Evolutionary conservation across 1,140 invertebrate species (phyloP), one percentile per base, ranked within the genome.

Genomic region (Diabrotica virgifera): DNA sequence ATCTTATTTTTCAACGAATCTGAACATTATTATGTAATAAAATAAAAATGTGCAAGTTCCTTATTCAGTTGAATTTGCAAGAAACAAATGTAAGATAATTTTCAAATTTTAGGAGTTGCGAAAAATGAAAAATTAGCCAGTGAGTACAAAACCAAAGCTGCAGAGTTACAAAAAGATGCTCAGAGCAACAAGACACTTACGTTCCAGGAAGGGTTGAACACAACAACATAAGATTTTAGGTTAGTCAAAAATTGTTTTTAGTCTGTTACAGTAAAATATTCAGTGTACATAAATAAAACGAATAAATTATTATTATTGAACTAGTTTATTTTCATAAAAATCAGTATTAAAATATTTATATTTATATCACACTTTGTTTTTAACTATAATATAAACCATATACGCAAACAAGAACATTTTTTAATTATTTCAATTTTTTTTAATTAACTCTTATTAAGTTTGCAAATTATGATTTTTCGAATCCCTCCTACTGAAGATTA

Each of bases 101-200:
- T 59, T 59, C 51, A 53, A 84, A 50, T 71, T 71, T 57, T 54
- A 75, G 74, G 93, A 0, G 88, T 87, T 0, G 84, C 87, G 57
- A 87, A 91, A 73, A 87, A 92, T 79, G 65, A 80, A 51, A 83
- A 87, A 62, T 75, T 91, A 69, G 88, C 92, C 0, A 84, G 90
- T 46, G 82, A 85, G 52, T 95, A 87, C 70, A 91, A 88, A 75
- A 80, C 86, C 66, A 82, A 86, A 67, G 90, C 92, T 0, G 59
- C 86, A 5, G 85, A 88, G 64, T 80, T 95, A 66, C 82, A 91
- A 68, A 84, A 88, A 40, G 86, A 90, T 72, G 68, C 87, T 5
- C 83, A 85, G 68, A 82, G 85, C 55, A 75, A 81, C 35, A 83
- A 85, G 73, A 79, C 82, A 64, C 72, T 90, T 1, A 82, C 83